These are phyloP conservation scores for Sebastes kiyomatsui DNA, from an alignment of 2,797 vertebrate species.

Conservation along the genomic window DNA sequence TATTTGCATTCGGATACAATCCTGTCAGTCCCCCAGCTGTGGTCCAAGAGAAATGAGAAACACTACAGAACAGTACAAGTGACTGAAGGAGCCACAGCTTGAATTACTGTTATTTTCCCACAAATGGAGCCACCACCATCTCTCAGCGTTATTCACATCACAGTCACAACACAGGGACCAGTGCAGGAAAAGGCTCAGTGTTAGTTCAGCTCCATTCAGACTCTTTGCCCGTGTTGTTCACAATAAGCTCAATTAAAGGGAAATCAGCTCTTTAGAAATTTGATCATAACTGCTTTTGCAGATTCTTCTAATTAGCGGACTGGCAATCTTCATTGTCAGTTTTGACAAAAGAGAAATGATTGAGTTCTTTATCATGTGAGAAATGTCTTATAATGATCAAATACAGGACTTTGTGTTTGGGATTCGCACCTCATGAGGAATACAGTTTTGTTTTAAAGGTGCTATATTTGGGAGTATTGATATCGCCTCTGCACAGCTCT, in stretches of 20 bases:
- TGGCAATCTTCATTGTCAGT: background rate
- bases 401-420: background rate
- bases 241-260: background rate
- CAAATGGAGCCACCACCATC: conserved; percentile 51
- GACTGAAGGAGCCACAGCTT: conserved; percentile 54
- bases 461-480: too few relatives aligned
- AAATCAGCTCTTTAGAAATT: background rate
- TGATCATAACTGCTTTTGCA: background rate
- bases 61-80: conserved; percentile 55
- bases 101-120: conserved; percentile 71
- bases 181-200: background rate
- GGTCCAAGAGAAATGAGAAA: conserved; percentile 63
- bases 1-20: conserved; percentile 55
- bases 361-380: background rate
- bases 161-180: conserved; percentile 3
- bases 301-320: background rate
- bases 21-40: conserved; percentile 49
- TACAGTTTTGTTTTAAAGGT: background rate
- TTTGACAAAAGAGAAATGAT: background rate
- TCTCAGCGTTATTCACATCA: conserved; percentile 16
- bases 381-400: background rate
- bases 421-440: background rate
- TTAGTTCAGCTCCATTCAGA: background rate
- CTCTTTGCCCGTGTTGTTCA: background rate
- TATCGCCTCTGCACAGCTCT: too few relatives aligned